phyloP scores from a whole-genome alignment of 1,140 invertebrate genomes.

The Zaprionus nigranus region DNA sequence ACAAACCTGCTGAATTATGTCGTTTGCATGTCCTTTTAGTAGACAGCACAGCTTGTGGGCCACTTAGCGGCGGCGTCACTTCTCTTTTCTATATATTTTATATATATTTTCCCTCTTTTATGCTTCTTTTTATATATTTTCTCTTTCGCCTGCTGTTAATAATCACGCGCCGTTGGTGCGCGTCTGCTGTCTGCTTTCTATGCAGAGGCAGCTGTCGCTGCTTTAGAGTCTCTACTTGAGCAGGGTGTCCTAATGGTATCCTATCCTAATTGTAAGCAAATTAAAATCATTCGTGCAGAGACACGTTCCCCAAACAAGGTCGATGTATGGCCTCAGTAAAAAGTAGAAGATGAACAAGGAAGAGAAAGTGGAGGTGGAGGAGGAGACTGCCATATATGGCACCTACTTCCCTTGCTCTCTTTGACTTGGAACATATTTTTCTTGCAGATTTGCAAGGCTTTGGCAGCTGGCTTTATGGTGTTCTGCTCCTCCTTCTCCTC shows the following conservation, averaged over 20 bases:
- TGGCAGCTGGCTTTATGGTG: conserved; percentile 37
- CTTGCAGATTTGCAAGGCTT: conserved; percentile 38
- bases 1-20: conserved; percentile 59
- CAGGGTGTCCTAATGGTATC: conserved; percentile 14
- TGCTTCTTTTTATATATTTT: background rate
- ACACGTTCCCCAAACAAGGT: conserved; percentile 15
- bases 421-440: conserved; percentile 30
- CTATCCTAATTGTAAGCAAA: conserved; percentile 54
- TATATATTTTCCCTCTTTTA: conserved; percentile 10
- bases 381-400: too few relatives aligned
- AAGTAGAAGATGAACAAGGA: background rate
- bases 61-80: conserved; percentile 51
- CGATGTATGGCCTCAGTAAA: background rate
- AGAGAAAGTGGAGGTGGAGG: too few relatives aligned
- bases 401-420: background rate
- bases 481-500: background rate
- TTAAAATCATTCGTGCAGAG: conserved; percentile 45
- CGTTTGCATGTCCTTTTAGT: conserved; percentile 56
- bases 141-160: conserved; percentile 46
- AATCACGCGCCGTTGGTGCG: conserved; percentile 41
- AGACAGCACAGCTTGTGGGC: conserved; percentile 47
- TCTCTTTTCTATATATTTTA: background rate
- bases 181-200: conserved; percentile 26
- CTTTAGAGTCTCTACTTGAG: conserved; percentile 16
- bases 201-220: background rate